Conservation (phyloP, 2,113 vertebrate genomes). For the Hiodon tergisus region DNA sequence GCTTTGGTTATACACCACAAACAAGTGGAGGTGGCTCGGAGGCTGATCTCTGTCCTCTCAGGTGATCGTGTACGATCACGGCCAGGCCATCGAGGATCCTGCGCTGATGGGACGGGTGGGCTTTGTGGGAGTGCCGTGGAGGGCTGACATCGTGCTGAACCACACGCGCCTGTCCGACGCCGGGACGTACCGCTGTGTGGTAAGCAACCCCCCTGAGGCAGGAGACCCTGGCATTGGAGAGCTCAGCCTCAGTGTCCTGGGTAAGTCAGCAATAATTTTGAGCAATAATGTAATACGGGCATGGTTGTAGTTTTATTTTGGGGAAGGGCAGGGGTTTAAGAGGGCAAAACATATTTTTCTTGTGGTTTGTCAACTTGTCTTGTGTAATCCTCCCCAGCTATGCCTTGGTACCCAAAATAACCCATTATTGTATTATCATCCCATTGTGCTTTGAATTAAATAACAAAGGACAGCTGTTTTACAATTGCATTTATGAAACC, state of each 20-base stretch:
- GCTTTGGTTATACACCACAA: neutral
- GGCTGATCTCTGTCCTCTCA: conserved; percentile 30
- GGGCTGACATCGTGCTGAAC: conserved; percentile 69
- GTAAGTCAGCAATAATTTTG: conserved; percentile 35
- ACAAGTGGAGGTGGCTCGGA: neutral
- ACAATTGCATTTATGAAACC: no score
- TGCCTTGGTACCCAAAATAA: no score
- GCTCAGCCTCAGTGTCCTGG: conserved; percentile 60
- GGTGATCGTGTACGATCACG: conserved; percentile 71
- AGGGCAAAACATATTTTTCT: no score
- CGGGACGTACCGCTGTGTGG: conserved; percentile 70
- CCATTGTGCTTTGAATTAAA: no score
- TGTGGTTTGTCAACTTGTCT: no score
- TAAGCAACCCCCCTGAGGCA: conserved; percentile 68
- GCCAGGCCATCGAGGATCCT: conserved; percentile 65
- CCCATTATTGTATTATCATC: no score
- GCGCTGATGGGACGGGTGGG: conserved; percentile 60
- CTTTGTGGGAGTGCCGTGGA: conserved; percentile 61
- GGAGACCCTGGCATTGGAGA: conserved; percentile 64
- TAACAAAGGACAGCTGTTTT: no score
- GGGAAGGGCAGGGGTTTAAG: no score
- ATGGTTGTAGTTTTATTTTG: no score
- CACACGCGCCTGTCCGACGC: conserved; percentile 60
- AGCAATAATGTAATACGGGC: no score
- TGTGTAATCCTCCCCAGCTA: no score